Conservation (phyloP, 2,888 invertebrate genomes). For the Macrosiphum euphorbiae region DNA sequence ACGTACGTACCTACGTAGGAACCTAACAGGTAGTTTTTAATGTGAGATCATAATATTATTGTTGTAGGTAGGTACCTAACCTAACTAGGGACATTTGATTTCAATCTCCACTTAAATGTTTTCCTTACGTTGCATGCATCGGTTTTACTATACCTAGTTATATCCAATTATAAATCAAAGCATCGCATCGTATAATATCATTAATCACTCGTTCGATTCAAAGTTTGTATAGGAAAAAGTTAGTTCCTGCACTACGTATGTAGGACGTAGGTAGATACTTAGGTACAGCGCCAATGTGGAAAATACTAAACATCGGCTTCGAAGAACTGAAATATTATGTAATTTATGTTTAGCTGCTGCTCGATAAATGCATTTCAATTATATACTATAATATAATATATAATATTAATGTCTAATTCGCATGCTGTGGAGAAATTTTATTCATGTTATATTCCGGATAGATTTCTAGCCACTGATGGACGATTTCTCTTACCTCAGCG, state of each 20-base stretch:
- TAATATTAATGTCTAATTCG: conserved; percentile 1
- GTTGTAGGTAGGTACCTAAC: not conserved
- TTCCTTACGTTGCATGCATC: not conserved
- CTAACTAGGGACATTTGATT: not conserved
- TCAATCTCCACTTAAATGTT: not conserved
- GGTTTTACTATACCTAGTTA: not conserved
- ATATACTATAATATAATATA: conserved; percentile 9
- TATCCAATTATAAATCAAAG: not conserved
- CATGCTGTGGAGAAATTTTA: conserved; percentile 49
- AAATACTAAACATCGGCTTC: not conserved
- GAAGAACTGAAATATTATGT: not conserved
- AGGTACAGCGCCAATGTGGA: not conserved
- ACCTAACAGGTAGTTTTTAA: not conserved
- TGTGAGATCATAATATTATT: not conserved
- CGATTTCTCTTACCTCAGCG: conserved; percentile 35
- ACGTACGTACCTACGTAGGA: not conserved
- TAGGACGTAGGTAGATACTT: not conserved
- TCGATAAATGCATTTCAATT: conserved; percentile 1
- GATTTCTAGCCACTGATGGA: conserved; percentile 33
- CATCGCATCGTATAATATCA: not conserved
- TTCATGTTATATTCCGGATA: conserved; percentile 18
- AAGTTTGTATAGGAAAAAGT: not conserved
- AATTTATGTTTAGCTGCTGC: not conserved
- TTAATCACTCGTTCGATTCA: not conserved
- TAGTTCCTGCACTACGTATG: not conserved